A percentile compares a stretch with the other conserved stretches of the same genome.
Conservation (phyloP, 2,797 vertebrate species). For the Xenops minutus region DNA sequence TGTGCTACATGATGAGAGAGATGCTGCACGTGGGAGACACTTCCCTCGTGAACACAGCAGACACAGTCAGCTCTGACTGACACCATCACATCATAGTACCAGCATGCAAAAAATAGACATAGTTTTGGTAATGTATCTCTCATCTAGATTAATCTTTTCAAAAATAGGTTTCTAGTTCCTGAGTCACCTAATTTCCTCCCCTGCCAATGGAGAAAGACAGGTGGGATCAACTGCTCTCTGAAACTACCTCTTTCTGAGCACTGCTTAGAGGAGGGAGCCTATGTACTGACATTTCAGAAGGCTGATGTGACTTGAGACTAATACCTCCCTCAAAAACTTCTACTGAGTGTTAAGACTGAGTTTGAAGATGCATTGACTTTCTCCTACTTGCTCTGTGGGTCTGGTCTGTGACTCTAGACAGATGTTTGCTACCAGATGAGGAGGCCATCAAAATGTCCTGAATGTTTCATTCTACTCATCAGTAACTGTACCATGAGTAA, state of each 20-base stretch:
- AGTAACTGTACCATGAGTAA: not conserved
- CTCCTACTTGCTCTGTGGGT: not conserved
- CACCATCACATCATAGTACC: not conserved
- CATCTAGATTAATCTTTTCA: not conserved
- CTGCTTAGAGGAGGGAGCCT: not conserved
- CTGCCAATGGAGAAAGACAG: not conserved
- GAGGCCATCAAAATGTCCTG: not conserved
- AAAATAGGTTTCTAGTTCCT: not conserved
- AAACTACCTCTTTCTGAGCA: not conserved
- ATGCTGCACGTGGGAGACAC: not conserved
- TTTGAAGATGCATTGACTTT: not conserved
- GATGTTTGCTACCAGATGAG: not conserved
- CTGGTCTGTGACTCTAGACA: not conserved
- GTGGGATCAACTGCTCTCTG: not conserved
- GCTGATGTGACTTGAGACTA: not conserved
- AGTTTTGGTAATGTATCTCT: not conserved
- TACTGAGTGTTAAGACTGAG: fast-evolving
- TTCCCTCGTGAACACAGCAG: not conserved
- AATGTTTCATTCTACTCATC: not conserved
- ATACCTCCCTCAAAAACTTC: not conserved
- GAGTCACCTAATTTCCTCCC: not conserved
- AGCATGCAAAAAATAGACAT: not conserved
- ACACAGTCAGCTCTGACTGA: not conserved
- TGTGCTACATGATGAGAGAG: not conserved
- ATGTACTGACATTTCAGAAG: not conserved